phyloP scores from a whole-genome alignment of 2,797 vertebrate genomes.

The Phrynocephalus forsythii region DNA sequence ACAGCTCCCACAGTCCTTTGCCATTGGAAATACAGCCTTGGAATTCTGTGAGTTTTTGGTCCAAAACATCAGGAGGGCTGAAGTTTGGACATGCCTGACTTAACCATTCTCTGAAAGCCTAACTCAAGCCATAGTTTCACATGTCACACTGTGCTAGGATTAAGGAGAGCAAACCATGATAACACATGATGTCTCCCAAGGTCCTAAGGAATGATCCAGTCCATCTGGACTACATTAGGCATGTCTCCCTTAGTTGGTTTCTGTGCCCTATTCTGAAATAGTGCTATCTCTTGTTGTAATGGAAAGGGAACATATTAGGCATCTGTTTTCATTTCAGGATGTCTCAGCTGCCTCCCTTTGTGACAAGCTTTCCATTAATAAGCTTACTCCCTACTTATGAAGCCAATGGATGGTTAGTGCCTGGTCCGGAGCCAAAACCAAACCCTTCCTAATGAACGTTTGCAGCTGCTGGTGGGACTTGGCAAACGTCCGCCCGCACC shows the following conservation, averaged over 20 bases:
- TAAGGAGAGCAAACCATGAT: background rate
- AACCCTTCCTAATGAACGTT: conserved; percentile 86
- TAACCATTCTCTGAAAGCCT: background rate
- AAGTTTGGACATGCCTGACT: too few relatives aligned
- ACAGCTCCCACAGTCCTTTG: too few relatives aligned
- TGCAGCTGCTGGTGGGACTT: conserved; percentile 89
- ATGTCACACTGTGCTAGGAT: background rate
- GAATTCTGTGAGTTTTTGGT: too few relatives aligned
- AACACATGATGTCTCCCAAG: background rate
- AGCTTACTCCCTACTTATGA: conserved; percentile 71
- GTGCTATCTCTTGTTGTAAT: conserved; percentile 51
- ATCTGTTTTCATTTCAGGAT: conserved; percentile 68
- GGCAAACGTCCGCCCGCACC: conserved; percentile 76
- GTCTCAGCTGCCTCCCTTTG: conserved; percentile 35
- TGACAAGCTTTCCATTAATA: background rate
- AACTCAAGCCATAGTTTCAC: background rate
- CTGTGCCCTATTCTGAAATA: conserved; percentile 29
- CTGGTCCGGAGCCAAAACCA: conserved; percentile 81
- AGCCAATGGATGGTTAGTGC: conserved; percentile 75
- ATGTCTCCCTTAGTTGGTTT: conserved; percentile 31
- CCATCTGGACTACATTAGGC: conserved; percentile 22
- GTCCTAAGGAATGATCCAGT: conserved; percentile 31
- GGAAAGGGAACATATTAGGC: conserved; percentile 49
- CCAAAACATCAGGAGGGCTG: too few relatives aligned
- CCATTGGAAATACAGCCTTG: too few relatives aligned